phyloP scores from a whole-genome alignment of 1,140 invertebrate genomes.

The Formica exsecta region DNA sequence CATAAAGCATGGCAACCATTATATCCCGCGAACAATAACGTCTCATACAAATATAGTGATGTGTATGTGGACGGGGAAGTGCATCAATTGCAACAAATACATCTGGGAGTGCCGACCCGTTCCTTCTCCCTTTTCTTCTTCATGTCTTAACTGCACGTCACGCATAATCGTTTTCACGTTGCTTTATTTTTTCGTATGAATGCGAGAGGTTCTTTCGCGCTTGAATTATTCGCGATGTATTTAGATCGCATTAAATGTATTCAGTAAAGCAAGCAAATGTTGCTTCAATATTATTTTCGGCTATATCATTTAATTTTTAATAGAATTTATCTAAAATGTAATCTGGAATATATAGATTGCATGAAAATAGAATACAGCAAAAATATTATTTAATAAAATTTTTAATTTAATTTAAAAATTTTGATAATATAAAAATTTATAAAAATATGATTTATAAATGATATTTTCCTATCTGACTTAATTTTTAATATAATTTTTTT shows the following conservation, averaged over 20 bases:
- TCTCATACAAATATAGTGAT: slow-evolving; percentile 32
- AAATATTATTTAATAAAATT: too few species aligned
- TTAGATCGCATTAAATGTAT: background rate
- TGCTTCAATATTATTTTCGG: background rate
- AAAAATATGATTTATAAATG: too few species aligned
- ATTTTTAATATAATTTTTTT: background rate
- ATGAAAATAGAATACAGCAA: too few species aligned
- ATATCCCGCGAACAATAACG: slow-evolving; percentile 39
- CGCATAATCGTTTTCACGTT: slow-evolving; percentile 30
- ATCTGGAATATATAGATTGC: too few species aligned
- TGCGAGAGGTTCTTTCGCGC: background rate
- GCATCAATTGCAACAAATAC: slow-evolving; percentile 40
- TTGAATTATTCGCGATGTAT: slow-evolving; percentile 7
- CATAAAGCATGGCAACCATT: slow-evolving; percentile 49
- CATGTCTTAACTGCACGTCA: slow-evolving; percentile 24
- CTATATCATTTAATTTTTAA: slow-evolving; percentile 6
- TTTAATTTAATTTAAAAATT: too few species aligned
- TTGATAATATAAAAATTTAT: too few species aligned
- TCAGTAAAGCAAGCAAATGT: background rate
- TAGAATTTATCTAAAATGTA: background rate
- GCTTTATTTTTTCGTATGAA: background rate
- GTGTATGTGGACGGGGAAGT: slow-evolving; percentile 8
- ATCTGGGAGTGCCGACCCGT: slow-evolving; percentile 2
- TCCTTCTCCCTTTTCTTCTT: background rate
- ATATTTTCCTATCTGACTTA: slow-evolving; percentile 3